These are phyloP conservation scores for Manacus vitellinus DNA, from an alignment of 2,113 vertebrate species.

Conservation along the genomic window DNA sequence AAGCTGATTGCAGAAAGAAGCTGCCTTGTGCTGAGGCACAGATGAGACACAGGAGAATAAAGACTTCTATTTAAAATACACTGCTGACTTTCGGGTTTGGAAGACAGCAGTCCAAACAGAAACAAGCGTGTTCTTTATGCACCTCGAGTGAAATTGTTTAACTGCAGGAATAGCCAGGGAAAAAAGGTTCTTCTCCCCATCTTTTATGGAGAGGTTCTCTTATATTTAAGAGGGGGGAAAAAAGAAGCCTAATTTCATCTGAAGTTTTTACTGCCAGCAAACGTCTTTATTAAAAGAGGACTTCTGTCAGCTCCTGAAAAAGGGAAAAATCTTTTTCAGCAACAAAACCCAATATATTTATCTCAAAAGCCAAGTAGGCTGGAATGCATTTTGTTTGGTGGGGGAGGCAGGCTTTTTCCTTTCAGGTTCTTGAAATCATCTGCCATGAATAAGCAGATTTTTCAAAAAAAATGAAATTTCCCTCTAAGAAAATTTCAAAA, in stretches of 20 bases:
- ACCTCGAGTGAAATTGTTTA: not conserved
- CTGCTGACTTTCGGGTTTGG: not conserved
- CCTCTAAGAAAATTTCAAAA: conserved; percentile 26
- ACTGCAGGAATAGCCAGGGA: not conserved
- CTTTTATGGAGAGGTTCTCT: not conserved
- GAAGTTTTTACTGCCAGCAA: conserved; percentile 33
- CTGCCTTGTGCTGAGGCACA: not conserved
- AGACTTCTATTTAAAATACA: not conserved
- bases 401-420: conserved; percentile 12
- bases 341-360: conserved; percentile 31
- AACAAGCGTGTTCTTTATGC: not conserved
- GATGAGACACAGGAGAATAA: not conserved
- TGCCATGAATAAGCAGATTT: conserved; percentile 39
- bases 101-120: not conserved
- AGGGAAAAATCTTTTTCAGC: conserved; percentile 32
- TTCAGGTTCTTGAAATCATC: conserved; percentile 13
- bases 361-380: conserved; percentile 42
- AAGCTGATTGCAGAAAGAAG: not conserved
- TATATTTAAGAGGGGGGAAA: not conserved
- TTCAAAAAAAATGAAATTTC: not conserved
- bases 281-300: conserved; percentile 15
- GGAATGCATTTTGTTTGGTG: not conserved
- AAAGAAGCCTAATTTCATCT: not conserved
- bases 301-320: conserved; percentile 34
- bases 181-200: not conserved